phyloP scores from a whole-genome alignment of 2,888 invertebrate genomes.

The Drosophila pseudotalamancana region DNA sequence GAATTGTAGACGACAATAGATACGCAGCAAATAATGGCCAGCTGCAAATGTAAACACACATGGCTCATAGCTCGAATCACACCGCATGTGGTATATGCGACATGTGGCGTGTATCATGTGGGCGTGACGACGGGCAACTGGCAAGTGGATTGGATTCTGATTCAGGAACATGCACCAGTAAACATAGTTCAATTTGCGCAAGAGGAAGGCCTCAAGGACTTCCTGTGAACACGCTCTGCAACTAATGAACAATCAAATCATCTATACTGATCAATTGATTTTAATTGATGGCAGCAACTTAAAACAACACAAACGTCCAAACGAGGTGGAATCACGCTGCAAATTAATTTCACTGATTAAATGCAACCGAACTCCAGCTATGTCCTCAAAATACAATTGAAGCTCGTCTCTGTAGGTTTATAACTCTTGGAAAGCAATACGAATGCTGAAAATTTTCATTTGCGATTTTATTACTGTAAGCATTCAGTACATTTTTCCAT shows the following conservation, averaged over 20 bases:
- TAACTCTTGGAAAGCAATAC: background rate
- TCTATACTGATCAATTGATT: conserved; percentile 70
- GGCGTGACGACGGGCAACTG: conserved; percentile 14
- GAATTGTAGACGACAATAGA: conserved; percentile 34
- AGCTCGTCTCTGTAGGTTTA: background rate
- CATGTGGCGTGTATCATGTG: conserved; percentile 7
- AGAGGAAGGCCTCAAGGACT: background rate
- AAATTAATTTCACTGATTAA: background rate
- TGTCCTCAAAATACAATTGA: background rate
- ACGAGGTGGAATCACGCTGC: background rate
- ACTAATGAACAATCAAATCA: conserved; percentile 72
- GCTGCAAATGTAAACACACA: conserved; percentile 42
- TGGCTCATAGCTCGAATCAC: conserved; percentile 13
- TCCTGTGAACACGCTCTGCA: too few species aligned
- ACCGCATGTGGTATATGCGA: too few species aligned
- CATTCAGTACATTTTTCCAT: conserved; percentile 9
- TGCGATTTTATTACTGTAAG: conserved; percentile 8
- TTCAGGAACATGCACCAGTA: conserved; percentile 3
- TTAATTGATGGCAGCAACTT: conserved; percentile 51
- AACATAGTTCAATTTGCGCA: conserved; percentile 10
- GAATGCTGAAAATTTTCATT: conserved; percentile 3
- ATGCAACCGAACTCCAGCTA: background rate
- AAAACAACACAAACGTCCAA: background rate
- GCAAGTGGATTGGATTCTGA: conserved; percentile 12
- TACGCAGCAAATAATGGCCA: conserved; percentile 52